These are phyloP conservation scores for Xyrichtys novacula DNA, from an alignment of 2,797 vertebrate genomes.

Conservation along the genomic window DNA sequence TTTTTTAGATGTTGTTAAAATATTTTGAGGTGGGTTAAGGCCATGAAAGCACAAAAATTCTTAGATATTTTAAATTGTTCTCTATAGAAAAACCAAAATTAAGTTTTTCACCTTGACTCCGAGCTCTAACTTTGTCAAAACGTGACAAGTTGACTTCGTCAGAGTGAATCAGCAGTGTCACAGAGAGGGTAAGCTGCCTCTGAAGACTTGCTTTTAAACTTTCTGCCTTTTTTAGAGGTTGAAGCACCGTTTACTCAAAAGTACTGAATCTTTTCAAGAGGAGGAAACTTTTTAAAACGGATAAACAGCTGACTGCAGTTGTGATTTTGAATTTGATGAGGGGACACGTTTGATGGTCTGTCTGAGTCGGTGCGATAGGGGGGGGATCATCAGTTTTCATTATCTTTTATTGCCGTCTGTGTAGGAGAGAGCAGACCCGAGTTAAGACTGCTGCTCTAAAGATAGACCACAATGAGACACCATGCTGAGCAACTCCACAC, in stretches of 20 bases:
- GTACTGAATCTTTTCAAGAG: conserved; percentile 29
- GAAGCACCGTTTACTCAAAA: conserved; percentile 26
- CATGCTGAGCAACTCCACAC: background rate
- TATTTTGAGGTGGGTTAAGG: background rate
- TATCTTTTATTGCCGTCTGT: background rate
- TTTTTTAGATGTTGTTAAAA: background rate
- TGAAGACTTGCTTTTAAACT: conserved; percentile 6
- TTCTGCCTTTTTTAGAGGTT: conserved; percentile 1
- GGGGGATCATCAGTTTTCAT: conserved; percentile 35
- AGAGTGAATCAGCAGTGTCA: conserved; percentile 31
- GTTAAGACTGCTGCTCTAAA: conserved; percentile 12
- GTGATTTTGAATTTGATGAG: conserved; percentile 47
- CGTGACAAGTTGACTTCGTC: conserved; percentile 8
- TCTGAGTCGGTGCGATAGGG: conserved; percentile 12
- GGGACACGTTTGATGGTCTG: background rate
- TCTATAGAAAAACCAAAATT: conserved; percentile 2
- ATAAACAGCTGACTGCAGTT: conserved; percentile 43
- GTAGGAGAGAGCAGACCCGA: background rate
- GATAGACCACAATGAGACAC: background rate
- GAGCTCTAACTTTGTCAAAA: conserved; percentile 11
- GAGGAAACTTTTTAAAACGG: conserved; percentile 27
- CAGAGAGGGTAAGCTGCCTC: conserved; percentile 28
- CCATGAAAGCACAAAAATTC: background rate
- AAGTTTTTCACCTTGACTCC: background rate
- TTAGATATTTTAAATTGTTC: background rate